A percentile compares a stretch with the other conserved stretches of the same genome.
Conservation (phyloP, 2,797 vertebrate species). For the Heteromormyrus szaboi region DNA sequence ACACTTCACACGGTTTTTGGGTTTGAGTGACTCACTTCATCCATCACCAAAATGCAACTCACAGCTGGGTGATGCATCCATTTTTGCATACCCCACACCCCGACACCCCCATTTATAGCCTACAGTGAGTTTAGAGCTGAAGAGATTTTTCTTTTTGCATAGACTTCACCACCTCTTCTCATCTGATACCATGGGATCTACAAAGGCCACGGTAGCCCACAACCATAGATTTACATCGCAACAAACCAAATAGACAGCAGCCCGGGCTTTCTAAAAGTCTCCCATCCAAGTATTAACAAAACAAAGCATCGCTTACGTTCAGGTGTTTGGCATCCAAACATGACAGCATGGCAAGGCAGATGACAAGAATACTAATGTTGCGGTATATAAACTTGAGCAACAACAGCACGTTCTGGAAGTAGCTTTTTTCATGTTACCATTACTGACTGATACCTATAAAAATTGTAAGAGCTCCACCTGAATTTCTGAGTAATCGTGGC, state of each 20-base stretch:
- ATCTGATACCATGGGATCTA: not conserved
- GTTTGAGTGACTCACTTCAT: not conserved
- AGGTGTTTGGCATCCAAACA: constrained; percentile 5
- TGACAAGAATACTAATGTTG: not conserved
- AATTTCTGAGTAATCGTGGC: not conserved
- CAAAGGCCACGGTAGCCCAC: not conserved
- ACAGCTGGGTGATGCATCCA: not conserved
- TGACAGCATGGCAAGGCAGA: not conserved
- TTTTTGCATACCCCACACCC: not conserved
- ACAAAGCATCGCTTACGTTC: not conserved
- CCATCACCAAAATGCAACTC: not conserved
- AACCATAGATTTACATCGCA: not conserved
- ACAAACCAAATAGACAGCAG: not conserved
- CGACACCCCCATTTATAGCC: not conserved
- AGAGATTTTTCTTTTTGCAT: not conserved
- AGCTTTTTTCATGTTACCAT: not conserved
- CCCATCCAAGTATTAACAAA: not conserved
- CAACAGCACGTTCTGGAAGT: not conserved
- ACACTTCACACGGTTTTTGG: not conserved
- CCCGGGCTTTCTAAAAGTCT: not conserved
- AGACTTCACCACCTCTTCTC: not conserved
- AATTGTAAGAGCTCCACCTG: not conserved
- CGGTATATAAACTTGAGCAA: not conserved
- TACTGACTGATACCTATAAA: not conserved
- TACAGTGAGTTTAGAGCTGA: not conserved